Conservation (phyloP, 1,140 invertebrate species). For the Drosophila asahinai region DNA sequence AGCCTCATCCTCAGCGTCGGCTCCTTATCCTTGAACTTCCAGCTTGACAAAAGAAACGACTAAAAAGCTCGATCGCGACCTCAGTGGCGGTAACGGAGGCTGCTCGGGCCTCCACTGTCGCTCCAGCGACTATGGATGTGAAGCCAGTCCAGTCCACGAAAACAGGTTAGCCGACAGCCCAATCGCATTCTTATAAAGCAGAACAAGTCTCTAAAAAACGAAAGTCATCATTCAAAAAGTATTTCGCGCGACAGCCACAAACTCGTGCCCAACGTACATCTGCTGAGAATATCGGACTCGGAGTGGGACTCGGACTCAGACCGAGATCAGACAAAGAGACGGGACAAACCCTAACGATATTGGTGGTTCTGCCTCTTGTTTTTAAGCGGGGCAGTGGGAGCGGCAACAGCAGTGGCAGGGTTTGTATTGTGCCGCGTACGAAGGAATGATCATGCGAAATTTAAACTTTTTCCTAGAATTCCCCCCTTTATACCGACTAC, state of each 20-base stretch:
- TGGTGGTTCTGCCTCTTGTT: slow-evolving; percentile 37
- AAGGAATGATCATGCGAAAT: slow-evolving; percentile 70
- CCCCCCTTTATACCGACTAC: slow-evolving; percentile 18
- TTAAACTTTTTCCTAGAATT: slow-evolving; percentile 74
- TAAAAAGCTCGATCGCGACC: slow-evolving; percentile 49
- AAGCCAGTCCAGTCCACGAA: slow-evolving; percentile 45
- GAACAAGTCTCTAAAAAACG: slow-evolving; percentile 41
- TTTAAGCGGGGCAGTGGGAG: slow-evolving; percentile 9
- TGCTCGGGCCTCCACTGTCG: slow-evolving; percentile 47
- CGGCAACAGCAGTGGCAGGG: slow-evolving; percentile 8
- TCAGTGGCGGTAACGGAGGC: slow-evolving; percentile 29
- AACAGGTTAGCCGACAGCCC: slow-evolving; percentile 67
- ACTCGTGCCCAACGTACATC: slow-evolving; percentile 61
- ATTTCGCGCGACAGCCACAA: slow-evolving; percentile 44
- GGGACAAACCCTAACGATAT: slow-evolving; percentile 41
- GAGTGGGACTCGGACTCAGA: neutral
- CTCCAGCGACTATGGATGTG: slow-evolving; percentile 14
- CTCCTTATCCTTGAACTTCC: slow-evolving; percentile 74
- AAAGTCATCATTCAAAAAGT: slow-evolving; percentile 71
- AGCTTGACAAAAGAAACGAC: slow-evolving; percentile 65
- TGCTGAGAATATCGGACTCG: slow-evolving; percentile 30
- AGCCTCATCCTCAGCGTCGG: slow-evolving; percentile 4
- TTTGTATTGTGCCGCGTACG: slow-evolving; percentile 38
- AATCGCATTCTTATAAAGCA: slow-evolving; percentile 46
- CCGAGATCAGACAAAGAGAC: slow-evolving; percentile 4